Base-by-base conservation (phyloP, 2,113 vertebrate species). In the Salvelinus namaycush region DNA sequence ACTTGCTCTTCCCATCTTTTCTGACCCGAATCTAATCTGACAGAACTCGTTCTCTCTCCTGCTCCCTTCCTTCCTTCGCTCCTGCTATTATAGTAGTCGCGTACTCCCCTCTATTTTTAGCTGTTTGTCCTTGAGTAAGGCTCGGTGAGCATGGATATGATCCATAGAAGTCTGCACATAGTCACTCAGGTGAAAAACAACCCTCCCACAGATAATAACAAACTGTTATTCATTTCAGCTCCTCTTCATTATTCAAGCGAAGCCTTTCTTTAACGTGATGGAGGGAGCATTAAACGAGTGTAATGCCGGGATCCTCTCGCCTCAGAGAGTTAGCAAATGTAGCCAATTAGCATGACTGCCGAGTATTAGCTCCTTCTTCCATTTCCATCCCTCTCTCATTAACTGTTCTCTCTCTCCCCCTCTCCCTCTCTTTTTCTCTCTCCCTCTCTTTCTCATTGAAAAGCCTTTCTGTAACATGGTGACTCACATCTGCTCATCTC, bases 291-390 rank as follows among this genome's bases (percentile, higher is more conserved):
- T 86, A 88, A 90, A 87, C 31, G 72, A 86, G 77, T 87, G 83
- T 79, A 89, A 89, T 71, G 64, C 78, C 0, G 80, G 80, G 78
- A 89, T 87, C 20, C 44, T 22, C 34, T 26, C 79, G 68, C 87
- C 72, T 83, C 86, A 86, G 82, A 91, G 90, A 92, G 86, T 89
- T 89, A 92, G 82, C 89, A 83, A 87, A 86, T 89, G 86, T 81
- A 87, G 87, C 89, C 89, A 93, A 92, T 93, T 92, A 92, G 89
- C 84, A 84, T 82, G 88, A 89, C 85, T 89, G 89, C 79, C 81
- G 81, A 81, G 86, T 86, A 87, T 92, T 85, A 80, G 75, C 80
- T 76, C 79, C 73, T 57, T 76, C 72, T 68, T 77, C 84, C 83
- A 14, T 79, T 81, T 87, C 73, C 82, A 86, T 79, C 76, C 73